Evolutionary conservation across 1,140 invertebrate species (phyloP), one percentile per base, ranked within the genome.

Genomic region (Vollenhovia emeryi): DNA sequence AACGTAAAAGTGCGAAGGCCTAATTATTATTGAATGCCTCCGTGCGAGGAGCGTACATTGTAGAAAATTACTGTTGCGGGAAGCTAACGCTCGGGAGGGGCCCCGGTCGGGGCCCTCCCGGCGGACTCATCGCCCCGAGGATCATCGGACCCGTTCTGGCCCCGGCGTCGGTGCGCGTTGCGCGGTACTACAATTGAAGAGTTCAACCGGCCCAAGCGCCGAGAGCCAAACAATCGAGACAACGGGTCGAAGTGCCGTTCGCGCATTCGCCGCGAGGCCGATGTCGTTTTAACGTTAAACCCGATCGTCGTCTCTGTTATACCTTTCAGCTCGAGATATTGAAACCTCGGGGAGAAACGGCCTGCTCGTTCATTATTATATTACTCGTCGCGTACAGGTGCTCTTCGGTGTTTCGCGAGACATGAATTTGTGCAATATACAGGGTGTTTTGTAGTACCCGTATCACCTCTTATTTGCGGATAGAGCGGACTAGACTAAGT

Each of bases 1-100:
- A 69, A 82, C 66, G 78, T 82, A 82, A 82, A 82, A 73, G 66
- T 73, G 78, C 78, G 78, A 82, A 82, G 43, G 48, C 27, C 78
- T 82, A 82, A 82, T 82, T 82, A 82, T 71, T 82, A 82, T 82
- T 59, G 78, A 82, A 82, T 71, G 66, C 66, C 66, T 82, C 50
- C 50, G 50, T 50, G 78, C 36, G 36, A 18, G 52, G 66, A 82
- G 66, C 66, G 66, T 82, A 82, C 66, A 82, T 82, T 82, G 78
- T 82, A 82, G 78, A 82, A 82, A 82, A 82, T 82, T 82, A 59
- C 78, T 82, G 52, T 73, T 82, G 78, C 78, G 66, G n/a, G 62
- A 66, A 66, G 59, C 59, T 36, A n/a, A 62, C 59, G 59, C 18
- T 57, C 21, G 52, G 52, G 60, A 36, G 33, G 30, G 24, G 33